phyloP scores from a whole-genome alignment of 2,113 vertebrate species.

The Tympanuchus pallidicinctus region DNA sequence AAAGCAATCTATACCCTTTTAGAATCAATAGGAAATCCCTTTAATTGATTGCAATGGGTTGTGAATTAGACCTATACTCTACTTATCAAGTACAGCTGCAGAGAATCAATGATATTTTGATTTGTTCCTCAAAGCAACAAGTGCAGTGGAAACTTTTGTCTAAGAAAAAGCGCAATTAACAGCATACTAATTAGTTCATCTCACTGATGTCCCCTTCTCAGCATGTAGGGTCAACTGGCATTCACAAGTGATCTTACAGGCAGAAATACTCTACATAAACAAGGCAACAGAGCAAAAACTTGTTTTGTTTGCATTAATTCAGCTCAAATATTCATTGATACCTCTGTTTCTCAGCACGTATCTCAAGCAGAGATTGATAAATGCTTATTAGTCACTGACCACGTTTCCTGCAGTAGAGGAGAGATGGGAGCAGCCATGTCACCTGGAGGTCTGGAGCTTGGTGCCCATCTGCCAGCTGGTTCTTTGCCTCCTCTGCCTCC shows the following conservation, averaged over 20 bases:
- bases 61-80: constrained; percentile 32
- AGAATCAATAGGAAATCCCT: constrained; percentile 1
- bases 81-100: constrained; percentile 39
- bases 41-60: constrained; percentile 45
- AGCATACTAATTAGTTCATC: neutral
- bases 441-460: neutral
- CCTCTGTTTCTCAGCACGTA: constrained; percentile 28
- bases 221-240: neutral
- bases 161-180: neutral
- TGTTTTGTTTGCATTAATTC: constrained; percentile 34
- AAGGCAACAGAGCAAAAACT: neutral
- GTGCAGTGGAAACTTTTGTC: neutral
- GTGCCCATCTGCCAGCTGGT: neutral
- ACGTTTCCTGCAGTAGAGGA: constrained; percentile 2
- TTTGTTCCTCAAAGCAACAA: constrained; percentile 23
- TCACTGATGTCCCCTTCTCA: neutral
- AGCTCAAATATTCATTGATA: constrained; percentile 58
- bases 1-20: constrained; percentile 17
- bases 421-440: neutral
- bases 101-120: constrained; percentile 59
- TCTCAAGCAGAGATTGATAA: constrained; percentile 48
- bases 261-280: neutral
- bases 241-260: neutral
- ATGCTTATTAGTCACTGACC: constrained; percentile 41
- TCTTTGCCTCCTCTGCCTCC: neutral